Evolutionary conservation across 1,140 invertebrate species (phyloP).

Genomic region (Kradibia gibbosae): DNA sequence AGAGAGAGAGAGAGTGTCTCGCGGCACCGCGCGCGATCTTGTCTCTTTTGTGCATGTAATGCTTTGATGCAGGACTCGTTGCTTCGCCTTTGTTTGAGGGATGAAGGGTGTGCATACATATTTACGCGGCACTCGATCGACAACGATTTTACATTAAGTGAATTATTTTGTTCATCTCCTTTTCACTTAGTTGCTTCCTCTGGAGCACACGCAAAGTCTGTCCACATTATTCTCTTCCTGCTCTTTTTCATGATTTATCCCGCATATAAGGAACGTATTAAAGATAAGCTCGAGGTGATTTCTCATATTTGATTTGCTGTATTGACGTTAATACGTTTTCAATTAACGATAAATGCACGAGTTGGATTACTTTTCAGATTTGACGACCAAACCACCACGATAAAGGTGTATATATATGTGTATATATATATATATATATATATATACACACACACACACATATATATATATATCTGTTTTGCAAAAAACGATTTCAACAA

Average conservation of each 20-base stretch:
- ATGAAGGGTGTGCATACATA: constrained; percentile 15
- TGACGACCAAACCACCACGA: neutral
- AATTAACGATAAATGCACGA: constrained; percentile 3
- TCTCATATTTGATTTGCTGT: constrained; percentile 8
- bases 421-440: no score
- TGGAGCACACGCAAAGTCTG: neutral
- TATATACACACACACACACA: no score
- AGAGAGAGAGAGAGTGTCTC: constrained; percentile 1
- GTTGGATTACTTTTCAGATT: neutral
- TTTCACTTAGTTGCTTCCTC: neutral
- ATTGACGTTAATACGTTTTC: constrained; percentile 5
- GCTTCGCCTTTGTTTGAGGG: constrained; percentile 12
- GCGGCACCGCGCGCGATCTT: constrained; percentile 19
- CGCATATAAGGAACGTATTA: neutral
- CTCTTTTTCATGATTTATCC: constrained; percentile 8
- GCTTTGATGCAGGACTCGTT: constrained; percentile 22
- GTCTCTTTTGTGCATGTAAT: constrained; percentile 33
- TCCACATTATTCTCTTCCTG: neutral
- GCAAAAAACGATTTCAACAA: neutral
- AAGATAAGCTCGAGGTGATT: neutral
- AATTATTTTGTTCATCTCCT: constrained; percentile 27
- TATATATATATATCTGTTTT: neutral
- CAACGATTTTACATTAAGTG: constrained; percentile 40
- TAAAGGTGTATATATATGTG: no score
- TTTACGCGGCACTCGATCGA: constrained; percentile 29